Conservation (phyloP, 1,140 invertebrate species). For the Apis cerana region DNA sequence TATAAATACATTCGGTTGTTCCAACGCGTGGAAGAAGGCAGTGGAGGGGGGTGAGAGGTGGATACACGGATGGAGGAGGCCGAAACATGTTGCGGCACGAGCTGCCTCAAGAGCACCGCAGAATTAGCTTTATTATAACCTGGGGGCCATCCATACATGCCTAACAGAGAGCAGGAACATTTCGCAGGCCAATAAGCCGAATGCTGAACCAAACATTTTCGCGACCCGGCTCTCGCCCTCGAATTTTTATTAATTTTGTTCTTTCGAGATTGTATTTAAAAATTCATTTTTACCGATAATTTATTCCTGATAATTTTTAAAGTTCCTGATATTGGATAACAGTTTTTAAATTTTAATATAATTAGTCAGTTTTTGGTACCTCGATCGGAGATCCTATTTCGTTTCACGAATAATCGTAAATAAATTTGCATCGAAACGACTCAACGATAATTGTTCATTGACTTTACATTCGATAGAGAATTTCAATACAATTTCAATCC, state of each 20-base stretch:
- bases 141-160: constrained; percentile 79
- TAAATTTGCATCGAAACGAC: too few relatives aligned
- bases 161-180: constrained; percentile 77
- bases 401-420: too few relatives aligned
- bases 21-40: constrained; percentile 28
- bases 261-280: too few relatives aligned
- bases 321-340: too few relatives aligned
- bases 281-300: too few relatives aligned
- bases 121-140: constrained; percentile 82
- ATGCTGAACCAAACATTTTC: constrained; percentile 77
- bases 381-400: too few relatives aligned
- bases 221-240: constrained; percentile 62
- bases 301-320: too few relatives aligned
- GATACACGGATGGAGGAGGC: constrained; percentile 64
- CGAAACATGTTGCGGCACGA: constrained; percentile 80
- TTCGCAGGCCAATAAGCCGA: constrained; percentile 73
- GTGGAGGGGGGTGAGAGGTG: constrained; percentile 45
- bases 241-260: constrained; percentile 41
- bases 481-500: too few relatives aligned
- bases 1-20: constrained; percentile 75
- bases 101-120: constrained; percentile 78
- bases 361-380: too few relatives aligned
- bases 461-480: too few relatives aligned
- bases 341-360: too few relatives aligned
- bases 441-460: too few relatives aligned